A percentile compares a stretch with the other conserved stretches of the same genome.
These are phyloP conservation scores for Harpagoxenus sublaevis DNA, from an alignment of 2,888 invertebrate genomes.

Conservation along the genomic window DNA sequence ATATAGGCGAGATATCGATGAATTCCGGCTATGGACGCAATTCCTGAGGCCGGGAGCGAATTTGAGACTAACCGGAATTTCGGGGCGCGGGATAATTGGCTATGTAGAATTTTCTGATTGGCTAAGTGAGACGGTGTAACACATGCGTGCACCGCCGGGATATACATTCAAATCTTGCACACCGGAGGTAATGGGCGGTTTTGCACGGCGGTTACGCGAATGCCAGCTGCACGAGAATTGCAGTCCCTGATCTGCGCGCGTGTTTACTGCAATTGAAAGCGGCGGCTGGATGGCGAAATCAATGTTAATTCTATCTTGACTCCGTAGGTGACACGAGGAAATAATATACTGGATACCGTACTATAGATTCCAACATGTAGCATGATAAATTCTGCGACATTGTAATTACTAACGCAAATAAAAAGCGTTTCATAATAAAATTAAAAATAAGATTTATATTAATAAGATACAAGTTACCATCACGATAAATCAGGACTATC, in stretches of 20 bases:
- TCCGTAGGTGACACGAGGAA: not conserved
- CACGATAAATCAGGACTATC: not conserved
- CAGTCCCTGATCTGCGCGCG: not conserved
- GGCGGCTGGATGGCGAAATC: not conserved
- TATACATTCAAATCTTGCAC: conserved; percentile 18
- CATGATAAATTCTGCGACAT: not conserved
- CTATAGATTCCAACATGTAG: not conserved
- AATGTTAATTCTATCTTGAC: conserved; percentile 13
- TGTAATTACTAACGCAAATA: not conserved
- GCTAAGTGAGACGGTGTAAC: conserved; percentile 38
- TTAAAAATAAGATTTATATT: not conserved
- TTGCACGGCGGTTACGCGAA: conserved; percentile 18
- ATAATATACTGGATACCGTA: not conserved
- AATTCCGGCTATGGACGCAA: conserved; percentile 51
- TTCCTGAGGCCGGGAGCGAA: conserved; percentile 52
- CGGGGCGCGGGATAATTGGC: conserved; percentile 41
- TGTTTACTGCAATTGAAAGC: conserved; percentile 13
- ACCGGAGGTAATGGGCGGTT: conserved; percentile 38
- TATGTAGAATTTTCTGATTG: conserved; percentile 53
- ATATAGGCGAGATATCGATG: conserved; percentile 45
- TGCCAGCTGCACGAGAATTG: conserved; percentile 23
- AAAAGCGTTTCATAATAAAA: too few relatives aligned
- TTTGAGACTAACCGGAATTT: conserved; percentile 56
- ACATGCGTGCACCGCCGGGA: conserved; percentile 5
- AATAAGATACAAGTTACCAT: not conserved